Conservation (phyloP, 1,140 invertebrate genomes). For the Bicyclus anynana region DNA sequence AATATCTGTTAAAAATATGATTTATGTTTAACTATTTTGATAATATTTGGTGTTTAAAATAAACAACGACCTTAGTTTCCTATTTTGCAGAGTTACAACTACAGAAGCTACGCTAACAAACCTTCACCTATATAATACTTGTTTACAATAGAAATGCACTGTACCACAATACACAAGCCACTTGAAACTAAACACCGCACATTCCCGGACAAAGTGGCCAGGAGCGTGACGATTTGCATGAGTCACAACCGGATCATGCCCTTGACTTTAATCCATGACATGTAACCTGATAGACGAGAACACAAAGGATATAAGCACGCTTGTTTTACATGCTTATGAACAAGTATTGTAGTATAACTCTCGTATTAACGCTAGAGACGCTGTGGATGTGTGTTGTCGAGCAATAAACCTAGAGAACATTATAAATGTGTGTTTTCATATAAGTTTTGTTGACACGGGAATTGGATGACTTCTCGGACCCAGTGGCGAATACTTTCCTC, state of each 20-base stretch:
- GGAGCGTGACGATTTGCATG: conserved; percentile 18
- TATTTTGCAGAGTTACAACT: not conserved
- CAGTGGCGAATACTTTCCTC: too few species aligned
- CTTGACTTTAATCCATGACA: conserved; percentile 20
- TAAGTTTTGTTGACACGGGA: too few species aligned
- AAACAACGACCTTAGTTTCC: too few species aligned
- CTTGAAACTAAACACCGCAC: conserved; percentile 13
- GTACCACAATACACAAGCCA: not conserved
- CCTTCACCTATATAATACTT: not conserved
- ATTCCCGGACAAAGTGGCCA: conserved; percentile 15
- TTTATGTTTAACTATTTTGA: too few species aligned
- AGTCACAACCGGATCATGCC: conserved; percentile 14
- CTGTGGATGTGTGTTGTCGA: too few species aligned
- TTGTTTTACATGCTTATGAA: not conserved
- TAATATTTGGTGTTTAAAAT: too few species aligned
- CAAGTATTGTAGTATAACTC: too few species aligned
- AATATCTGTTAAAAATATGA: too few species aligned
- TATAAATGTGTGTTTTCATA: too few species aligned
- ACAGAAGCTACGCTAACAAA: not conserved
- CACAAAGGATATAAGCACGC: not conserved
- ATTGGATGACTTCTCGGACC: too few species aligned
- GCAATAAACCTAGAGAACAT: too few species aligned
- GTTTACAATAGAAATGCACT: not conserved
- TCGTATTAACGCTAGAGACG: too few species aligned
- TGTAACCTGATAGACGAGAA: conserved; percentile 6